A percentile compares a stretch with the other conserved stretches of the same genome.
phyloP scores from a whole-genome alignment of 2,888 invertebrate genomes.

The Fabriciana adippe region DNA sequence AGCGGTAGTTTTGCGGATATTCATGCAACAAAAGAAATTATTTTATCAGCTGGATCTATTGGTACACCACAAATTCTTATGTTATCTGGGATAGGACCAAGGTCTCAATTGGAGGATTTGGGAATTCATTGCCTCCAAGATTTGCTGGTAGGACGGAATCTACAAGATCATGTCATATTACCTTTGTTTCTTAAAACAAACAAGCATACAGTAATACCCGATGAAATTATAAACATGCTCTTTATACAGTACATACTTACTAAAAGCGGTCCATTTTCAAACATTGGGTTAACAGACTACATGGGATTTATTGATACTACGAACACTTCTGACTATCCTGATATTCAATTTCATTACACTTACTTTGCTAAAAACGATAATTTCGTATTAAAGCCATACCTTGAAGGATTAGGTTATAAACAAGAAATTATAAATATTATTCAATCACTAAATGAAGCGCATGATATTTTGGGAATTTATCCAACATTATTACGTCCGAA shows the following conservation, averaged over 20 bases:
- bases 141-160: slow-evolving; percentile 73
- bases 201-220: slow-evolving; percentile 39
- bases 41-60: slow-evolving; percentile 75
- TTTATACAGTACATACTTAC: slow-evolving; percentile 73
- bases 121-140: slow-evolving; percentile 61
- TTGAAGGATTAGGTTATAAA: slow-evolving; percentile 47
- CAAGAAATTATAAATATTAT: slow-evolving; percentile 52
- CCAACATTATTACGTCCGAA: slow-evolving; percentile 71
- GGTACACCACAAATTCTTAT: slow-evolving; percentile 77
- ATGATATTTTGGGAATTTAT: slow-evolving; percentile 60
- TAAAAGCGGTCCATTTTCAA: slow-evolving; percentile 70
- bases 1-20: slow-evolving; percentile 55
- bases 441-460: slow-evolving; percentile 49
- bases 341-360: slow-evolving; percentile 74
- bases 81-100: slow-evolving; percentile 78
- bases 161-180: slow-evolving; percentile 75
- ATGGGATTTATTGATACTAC: slow-evolving; percentile 76
- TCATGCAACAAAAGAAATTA: slow-evolving; percentile 68
- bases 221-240: slow-evolving; percentile 49
- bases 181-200: slow-evolving; percentile 52
- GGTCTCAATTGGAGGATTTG: slow-evolving; percentile 54
- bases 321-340: slow-evolving; percentile 66
- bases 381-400: slow-evolving; percentile 46
- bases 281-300: slow-evolving; percentile 69
- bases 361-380: slow-evolving; percentile 52